Conservation (phyloP, 2,113 vertebrate genomes). For the Typhlomys cinereus region DNA sequence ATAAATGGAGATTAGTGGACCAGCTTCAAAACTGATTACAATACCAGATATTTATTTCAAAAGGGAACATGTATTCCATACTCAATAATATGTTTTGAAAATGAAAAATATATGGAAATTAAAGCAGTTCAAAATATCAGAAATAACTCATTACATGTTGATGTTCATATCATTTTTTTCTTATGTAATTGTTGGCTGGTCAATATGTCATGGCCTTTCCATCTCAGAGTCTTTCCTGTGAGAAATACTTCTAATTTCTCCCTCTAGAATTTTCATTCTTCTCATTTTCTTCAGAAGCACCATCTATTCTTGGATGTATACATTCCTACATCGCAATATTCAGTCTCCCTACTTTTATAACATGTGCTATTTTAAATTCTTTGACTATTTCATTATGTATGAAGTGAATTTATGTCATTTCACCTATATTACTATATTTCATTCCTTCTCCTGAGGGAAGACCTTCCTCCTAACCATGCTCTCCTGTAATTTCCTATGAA, state of each 20-base stretch:
- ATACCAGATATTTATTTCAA: not conserved
- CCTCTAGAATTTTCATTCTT: not conserved
- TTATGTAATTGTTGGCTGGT: not conserved
- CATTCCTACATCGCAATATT: no score
- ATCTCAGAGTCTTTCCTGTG: not conserved
- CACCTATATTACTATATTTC: no score
- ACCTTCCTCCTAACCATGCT: no score
- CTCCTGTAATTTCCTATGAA: no score
- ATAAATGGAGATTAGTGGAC: not conserved
- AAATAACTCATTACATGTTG: not conserved
- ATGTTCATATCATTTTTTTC: not conserved
- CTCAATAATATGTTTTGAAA: not conserved
- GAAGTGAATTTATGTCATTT: no score
- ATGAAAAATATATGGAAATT: not conserved
- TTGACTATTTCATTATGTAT: no score
- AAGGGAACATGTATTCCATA: not conserved
- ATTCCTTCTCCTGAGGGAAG: no score
- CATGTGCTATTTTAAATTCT: no score
- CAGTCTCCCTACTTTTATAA: no score
- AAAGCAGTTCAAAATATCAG: not conserved
- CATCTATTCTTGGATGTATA: no score
- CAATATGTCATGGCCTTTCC: not conserved
- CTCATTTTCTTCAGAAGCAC: not conserved
- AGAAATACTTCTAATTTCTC: not conserved
- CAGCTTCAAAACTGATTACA: not conserved